Base-by-base conservation (phyloP, 2,113 vertebrate species). In the Oplegnathus fasciatus region DNA sequence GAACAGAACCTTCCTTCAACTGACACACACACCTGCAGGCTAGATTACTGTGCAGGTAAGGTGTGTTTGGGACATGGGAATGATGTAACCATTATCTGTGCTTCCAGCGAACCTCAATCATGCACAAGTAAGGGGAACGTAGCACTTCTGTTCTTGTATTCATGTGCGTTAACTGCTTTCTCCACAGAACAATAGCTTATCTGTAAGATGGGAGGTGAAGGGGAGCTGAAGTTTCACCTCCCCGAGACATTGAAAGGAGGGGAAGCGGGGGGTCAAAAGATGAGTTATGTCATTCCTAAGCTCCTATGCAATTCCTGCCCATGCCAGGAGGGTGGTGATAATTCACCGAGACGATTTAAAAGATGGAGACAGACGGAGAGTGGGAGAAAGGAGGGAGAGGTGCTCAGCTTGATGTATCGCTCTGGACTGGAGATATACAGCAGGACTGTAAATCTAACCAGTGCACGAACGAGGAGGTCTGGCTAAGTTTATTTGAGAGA, bases 241-340 rank as follows among this genome's bases (percentile, higher is more conserved):
- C 55, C 80, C 3, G 17, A 86, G 72, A 82, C 74, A 44, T n/a
- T 67, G 48, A 60, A 42, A 62, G 42, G 48, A 57, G 78, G 65
- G 3, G 18, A n/a, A 30, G 52, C 6, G 34, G 11, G 24, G 46
- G 48, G 64, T 86, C 46, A 60, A 11, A 79, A 61, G 42, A 67
- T 90, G 90, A 92, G 78, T 90, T 86, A 92, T 92, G 80, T 87
- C 90, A 93, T 94, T 92, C 92, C 92, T 90, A 26, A 93, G 71
- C 66, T 83, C 14, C 10, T 83, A 88, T 87, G 91, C 73, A 86
- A 89, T 82, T 64, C 52, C 54, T 60, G 30, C 30, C 44, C 67
- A 80, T 67, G 79, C 75, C 87, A 90, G 84, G 87, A 80, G 57
- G 73, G 9, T 42, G 81, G 75, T 66, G 75, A 85, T 87, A 88